A percentile compares a stretch with the other conserved stretches of the same genome.
These are phyloP conservation scores for Caradrina kadenii DNA, from an alignment of 2,888 invertebrate genomes.

Conservation along the genomic window DNA sequence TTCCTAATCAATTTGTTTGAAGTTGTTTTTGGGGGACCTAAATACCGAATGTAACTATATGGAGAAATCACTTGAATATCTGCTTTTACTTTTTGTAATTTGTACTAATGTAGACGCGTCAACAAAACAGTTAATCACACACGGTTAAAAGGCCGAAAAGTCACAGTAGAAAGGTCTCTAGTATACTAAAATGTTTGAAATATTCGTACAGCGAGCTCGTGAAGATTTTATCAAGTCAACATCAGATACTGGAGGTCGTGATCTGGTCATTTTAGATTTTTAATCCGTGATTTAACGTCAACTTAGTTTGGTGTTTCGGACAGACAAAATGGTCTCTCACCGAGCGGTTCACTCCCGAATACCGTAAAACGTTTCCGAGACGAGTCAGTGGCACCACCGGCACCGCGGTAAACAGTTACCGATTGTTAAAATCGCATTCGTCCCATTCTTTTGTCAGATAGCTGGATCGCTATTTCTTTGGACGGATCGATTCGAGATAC, in stretches of 20 bases:
- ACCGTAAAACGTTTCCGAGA: constrained; percentile 74
- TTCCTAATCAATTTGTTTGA: constrained; percentile 35
- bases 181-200: constrained; percentile 63
- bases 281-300: constrained; percentile 68
- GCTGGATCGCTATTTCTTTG: constrained; percentile 79
- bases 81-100: constrained; percentile 55
- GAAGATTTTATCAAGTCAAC: constrained; percentile 76
- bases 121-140: constrained; percentile 52
- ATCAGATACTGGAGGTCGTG: constrained; percentile 77
- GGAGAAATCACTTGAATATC: constrained; percentile 19
- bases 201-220: constrained; percentile 66
- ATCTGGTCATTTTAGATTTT: constrained; percentile 72
- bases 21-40: constrained; percentile 33
- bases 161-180: constrained; percentile 57
- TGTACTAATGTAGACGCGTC: constrained; percentile 19
- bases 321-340: constrained; percentile 59
- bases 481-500: constrained; percentile 85
- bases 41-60: constrained; percentile 23
- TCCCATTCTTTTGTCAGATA: constrained; percentile 83
- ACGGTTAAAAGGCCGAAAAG: background rate
- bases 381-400: constrained; percentile 72
- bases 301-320: constrained; percentile 49
- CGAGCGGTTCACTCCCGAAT: constrained; percentile 72
- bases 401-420: constrained; percentile 81
- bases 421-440: constrained; percentile 84